Evolutionary conservation across 2,888 invertebrate species (phyloP), one percentile per base, ranked within the genome.

Genomic region (Ferdinandea cuprea): DNA sequence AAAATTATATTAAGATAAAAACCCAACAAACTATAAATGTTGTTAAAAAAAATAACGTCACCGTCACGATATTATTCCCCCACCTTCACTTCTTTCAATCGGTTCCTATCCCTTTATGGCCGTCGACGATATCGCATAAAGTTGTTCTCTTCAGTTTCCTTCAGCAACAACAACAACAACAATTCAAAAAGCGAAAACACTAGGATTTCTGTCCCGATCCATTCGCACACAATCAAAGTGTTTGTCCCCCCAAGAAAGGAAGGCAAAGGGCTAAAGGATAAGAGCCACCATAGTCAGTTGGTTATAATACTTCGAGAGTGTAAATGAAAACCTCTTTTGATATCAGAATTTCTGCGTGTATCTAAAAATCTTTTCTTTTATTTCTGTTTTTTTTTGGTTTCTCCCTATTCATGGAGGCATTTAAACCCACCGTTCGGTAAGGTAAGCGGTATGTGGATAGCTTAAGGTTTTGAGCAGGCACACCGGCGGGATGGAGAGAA

Each of bases 261-360:
- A 63, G 58, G 68, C 61, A 69, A 72, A 63, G 58, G 68, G 66
- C 56, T 40, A 68, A 44, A 83, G 83, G 72, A 73, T 68, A 72
- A 68, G 68, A 77, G 54, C 35, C 32, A 28, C 58, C 52, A 58
- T 59, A 69, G 63, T 44, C 74, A 68, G 63, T 25, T 61, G 68
- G 63, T 69, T 69, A 74, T 35, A 58, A 74, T 35, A 58, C 46
- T 56, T 71, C 71, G 42, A 54, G 72, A 83, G 83, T 83, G 83
- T 83, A 83, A 83, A 83, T 83, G 77, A 83, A 83, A 78, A 83
- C 83, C 83, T 78, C 83, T 83, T 72, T 83, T 83, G 83, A 83
- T 83, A 83, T 83, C 83, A 77, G 59, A 77, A 78, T 77, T 73
- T 78, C 77, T 77, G 83, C 72, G 83, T 81, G 71, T 76, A 76